These are phyloP conservation scores for Gallirallus australis DNA, from an alignment of 2,797 vertebrate species.

Conservation along the genomic window DNA sequence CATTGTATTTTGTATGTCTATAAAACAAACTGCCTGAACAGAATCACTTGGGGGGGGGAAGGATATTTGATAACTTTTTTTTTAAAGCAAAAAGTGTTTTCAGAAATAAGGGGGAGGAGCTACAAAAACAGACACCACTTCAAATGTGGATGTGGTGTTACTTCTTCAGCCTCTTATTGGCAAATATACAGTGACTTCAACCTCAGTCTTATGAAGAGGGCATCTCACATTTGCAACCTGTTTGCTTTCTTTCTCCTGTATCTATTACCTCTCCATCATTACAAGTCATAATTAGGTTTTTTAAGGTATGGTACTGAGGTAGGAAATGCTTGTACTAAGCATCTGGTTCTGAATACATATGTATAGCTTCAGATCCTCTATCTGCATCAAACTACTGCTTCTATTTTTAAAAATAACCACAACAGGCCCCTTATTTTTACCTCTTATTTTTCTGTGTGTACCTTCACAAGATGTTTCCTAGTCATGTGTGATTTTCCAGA, in stretches of 20 bases:
- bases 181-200: rapidly evolving
- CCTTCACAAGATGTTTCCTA: not conserved
- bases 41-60: not conserved
- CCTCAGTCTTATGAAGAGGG: not conserved
- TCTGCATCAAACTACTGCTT: not conserved
- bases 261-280: not conserved
- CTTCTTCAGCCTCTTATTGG: not conserved
- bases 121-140: not conserved
- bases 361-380: not conserved
- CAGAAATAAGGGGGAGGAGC: not conserved
- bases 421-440: not conserved
- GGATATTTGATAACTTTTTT: not conserved
- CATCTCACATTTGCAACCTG: not conserved
- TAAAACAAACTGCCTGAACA: not conserved
- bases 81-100: not conserved
- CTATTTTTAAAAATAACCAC: not conserved
- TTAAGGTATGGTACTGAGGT: not conserved
- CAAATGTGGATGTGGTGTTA: not conserved
- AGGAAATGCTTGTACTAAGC: not conserved
- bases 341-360: not conserved
- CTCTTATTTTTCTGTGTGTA: not conserved
- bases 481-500: not conserved
- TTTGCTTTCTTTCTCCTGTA: not conserved
- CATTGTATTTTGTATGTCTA: not conserved
- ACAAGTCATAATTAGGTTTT: not conserved